These are phyloP conservation scores for Heliconius erato DNA, from an alignment of 2,888 invertebrate species.

Conservation along the genomic window DNA sequence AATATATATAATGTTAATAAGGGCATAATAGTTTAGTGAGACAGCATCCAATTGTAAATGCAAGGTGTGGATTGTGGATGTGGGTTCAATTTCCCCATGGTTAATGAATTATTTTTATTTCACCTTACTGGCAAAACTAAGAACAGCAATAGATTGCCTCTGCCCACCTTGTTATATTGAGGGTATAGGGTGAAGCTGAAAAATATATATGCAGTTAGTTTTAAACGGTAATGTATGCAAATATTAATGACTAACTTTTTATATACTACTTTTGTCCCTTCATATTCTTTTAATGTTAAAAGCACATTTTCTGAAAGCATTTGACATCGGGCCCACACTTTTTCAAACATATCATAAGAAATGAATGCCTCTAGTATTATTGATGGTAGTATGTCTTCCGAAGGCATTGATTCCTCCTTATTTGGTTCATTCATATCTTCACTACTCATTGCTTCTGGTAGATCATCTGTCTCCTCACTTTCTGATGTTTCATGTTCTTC, in stretches of 20 bases:
- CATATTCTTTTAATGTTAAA: constrained; percentile 82
- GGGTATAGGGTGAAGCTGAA: not conserved
- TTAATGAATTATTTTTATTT: too few species aligned
- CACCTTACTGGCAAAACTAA: not conserved
- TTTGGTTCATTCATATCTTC: constrained; percentile 80
- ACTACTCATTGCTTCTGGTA: constrained; percentile 15
- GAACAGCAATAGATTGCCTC: not conserved
- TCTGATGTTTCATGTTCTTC: constrained; percentile 71
- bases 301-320: constrained; percentile 84
- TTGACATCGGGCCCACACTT: constrained; percentile 85
- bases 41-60: too few species aligned
- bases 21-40: too few species aligned
- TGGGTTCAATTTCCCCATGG: too few species aligned
- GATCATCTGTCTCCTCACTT: constrained; percentile 65
- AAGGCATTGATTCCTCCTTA: constrained; percentile 64
- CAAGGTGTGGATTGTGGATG: too few species aligned
- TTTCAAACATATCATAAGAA: constrained; percentile 85
- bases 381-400: constrained; percentile 83
- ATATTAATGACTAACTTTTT: constrained; percentile 75
- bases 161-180: not conserved
- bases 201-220: not conserved
- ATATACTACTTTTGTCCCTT: constrained; percentile 76
- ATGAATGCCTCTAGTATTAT: constrained; percentile 87
- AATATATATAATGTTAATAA: too few species aligned
- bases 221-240: not conserved